phyloP scores from a whole-genome alignment of 1,140 invertebrate species.

The Anastrepha obliqua region DNA sequence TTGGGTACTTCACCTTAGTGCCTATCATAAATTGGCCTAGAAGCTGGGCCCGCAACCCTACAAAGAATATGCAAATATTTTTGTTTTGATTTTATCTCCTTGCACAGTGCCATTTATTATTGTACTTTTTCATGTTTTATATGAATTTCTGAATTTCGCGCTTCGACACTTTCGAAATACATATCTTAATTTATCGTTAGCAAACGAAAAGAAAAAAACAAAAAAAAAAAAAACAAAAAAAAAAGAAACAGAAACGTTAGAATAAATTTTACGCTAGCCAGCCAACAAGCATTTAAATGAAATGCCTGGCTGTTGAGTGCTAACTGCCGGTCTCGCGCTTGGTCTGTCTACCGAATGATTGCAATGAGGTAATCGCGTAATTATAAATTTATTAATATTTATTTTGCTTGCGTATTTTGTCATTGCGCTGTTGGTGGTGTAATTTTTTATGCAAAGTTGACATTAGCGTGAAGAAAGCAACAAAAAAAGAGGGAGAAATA shows the following conservation, averaged over 20 bases:
- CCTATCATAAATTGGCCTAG: no score
- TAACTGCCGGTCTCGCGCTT: neutral
- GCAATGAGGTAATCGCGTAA: constrained; percentile 74
- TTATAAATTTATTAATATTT: constrained; percentile 67
- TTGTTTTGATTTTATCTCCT: constrained; percentile 9
- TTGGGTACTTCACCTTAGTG: no score
- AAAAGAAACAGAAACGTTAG: neutral
- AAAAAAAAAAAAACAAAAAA: neutral
- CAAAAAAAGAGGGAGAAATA: neutral
- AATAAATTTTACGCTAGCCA: neutral
- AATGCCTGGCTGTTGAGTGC: neutral
- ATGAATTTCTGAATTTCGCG: neutral
- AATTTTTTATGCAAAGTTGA: neutral
- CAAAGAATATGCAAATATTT: neutral
- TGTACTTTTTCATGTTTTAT: neutral
- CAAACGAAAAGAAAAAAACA: neutral
- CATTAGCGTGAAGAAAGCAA: neutral
- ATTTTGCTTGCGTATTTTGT: neutral
- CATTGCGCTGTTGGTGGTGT: neutral
- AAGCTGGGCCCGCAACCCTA: no score
- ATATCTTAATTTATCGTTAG: neutral
- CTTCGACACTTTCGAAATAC: neutral
- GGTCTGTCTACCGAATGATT: constrained; percentile 1
- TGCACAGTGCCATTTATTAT: neutral
- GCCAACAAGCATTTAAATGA: neutral